Conservation (phyloP, 2,797 vertebrate species). For the Sebastes matsubarae region DNA sequence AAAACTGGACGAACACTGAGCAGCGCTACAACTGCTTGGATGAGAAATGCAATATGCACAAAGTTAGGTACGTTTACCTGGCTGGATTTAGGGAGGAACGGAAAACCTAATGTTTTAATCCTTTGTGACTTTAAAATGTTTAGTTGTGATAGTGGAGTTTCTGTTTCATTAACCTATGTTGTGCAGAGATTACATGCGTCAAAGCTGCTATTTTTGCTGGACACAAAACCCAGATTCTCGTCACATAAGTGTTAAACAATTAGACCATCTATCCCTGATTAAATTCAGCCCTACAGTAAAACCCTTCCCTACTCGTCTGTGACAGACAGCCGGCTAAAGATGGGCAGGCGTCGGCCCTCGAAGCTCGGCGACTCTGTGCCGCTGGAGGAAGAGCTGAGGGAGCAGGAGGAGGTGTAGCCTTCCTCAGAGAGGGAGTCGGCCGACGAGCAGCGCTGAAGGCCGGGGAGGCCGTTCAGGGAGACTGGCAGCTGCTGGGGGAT, state of each 20-base stretch:
- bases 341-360: slow-evolving; percentile 86
- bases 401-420: slow-evolving; percentile 86
- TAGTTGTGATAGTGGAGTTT: not conserved
- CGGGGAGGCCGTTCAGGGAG: slow-evolving; percentile 51
- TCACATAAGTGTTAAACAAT: slow-evolving; percentile 11
- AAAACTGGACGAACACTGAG: slow-evolving; percentile 77
- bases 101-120: slow-evolving; percentile 1
- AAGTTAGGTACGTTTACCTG: slow-evolving; percentile 52
- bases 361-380: slow-evolving; percentile 84
- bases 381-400: slow-evolving; percentile 79
- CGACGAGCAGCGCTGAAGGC: slow-evolving; percentile 82
- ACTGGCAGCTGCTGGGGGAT: slow-evolving; percentile 25
- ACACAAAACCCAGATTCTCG: too few relatives aligned
- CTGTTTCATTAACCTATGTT: not conserved
- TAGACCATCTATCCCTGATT: not conserved
- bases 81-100: slow-evolving; percentile 18
- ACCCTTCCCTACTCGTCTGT: slow-evolving; percentile 79
- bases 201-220: not conserved
- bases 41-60: slow-evolving; percentile 85
- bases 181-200: not conserved
- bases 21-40: slow-evolving; percentile 74
- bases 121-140: not conserved
- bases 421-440: slow-evolving; percentile 87
- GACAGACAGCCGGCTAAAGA: slow-evolving; percentile 89
- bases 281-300: slow-evolving; percentile 43